phyloP scores from a whole-genome alignment of 2,797 vertebrate genomes.

The Eutrigla gurnardus region DNA sequence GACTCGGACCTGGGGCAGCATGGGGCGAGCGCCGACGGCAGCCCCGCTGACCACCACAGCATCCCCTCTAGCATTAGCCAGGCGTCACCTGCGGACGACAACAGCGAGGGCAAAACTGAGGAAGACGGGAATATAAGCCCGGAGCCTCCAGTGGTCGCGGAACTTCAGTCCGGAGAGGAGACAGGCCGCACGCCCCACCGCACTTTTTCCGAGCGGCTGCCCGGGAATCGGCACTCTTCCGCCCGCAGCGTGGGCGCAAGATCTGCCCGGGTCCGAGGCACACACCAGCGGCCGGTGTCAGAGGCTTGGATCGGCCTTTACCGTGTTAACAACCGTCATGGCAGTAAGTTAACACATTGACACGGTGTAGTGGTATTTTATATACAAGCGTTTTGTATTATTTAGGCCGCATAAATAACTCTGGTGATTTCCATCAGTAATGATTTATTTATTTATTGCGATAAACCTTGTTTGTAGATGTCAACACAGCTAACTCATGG shows the following conservation, averaged over 20 bases:
- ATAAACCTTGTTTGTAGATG: neutral
- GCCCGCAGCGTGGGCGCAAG: constrained; percentile 77
- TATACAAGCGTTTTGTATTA: neutral
- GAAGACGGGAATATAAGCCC: constrained; percentile 69
- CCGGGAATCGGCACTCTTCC: constrained; percentile 81
- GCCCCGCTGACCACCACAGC: constrained; percentile 78
- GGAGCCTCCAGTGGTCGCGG: constrained; percentile 64
- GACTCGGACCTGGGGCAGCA: constrained; percentile 84
- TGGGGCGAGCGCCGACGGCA: constrained; percentile 80
- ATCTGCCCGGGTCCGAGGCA: constrained; percentile 77
- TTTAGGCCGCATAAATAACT: neutral
- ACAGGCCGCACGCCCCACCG: constrained; percentile 84
- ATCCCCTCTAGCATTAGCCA: constrained; percentile 69
- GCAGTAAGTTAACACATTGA: constrained; percentile 73
- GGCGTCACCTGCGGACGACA: constrained; percentile 71
- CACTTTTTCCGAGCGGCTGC: constrained; percentile 86
- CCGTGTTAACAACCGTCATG: constrained; percentile 85
- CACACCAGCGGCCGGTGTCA: constrained; percentile 83
- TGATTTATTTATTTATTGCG: too few species aligned
- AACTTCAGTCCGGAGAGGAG: constrained; percentile 75
- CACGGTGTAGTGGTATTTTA: neutral
- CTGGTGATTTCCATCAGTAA: neutral
- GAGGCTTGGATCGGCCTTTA: constrained; percentile 88
- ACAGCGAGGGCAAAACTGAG: constrained; percentile 72
- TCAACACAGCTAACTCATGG: neutral